These are phyloP conservation scores for Zalophus californianus DNA, from an alignment of 2,797 vertebrate genomes.

Conservation along the genomic window DNA sequence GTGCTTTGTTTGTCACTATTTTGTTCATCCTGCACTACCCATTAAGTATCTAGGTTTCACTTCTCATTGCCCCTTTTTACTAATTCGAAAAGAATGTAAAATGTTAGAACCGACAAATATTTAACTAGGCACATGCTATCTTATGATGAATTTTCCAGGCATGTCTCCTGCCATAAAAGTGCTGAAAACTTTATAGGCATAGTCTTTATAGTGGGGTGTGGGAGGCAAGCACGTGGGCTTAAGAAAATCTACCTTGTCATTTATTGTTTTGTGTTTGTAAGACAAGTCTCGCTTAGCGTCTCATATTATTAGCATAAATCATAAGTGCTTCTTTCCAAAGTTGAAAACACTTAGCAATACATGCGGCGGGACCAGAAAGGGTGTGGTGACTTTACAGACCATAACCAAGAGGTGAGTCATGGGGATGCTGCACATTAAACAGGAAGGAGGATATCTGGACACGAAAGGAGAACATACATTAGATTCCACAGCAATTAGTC, in stretches of 20 bases:
- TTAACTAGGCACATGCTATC: not conserved
- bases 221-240: not conserved
- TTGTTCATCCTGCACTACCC: not conserved
- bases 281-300: not conserved
- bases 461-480: not conserved
- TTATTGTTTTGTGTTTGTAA: not conserved
- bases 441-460: not conserved
- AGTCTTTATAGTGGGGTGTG: not conserved
- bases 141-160: not conserved
- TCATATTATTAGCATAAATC: slow-evolving; percentile 7
- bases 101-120: not conserved
- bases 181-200: not conserved
- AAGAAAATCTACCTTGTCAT: not conserved
- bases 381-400: not conserved
- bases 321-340: not conserved
- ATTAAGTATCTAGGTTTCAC: not conserved
- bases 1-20: not conserved
- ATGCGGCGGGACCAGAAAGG: not conserved
- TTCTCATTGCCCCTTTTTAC: slow-evolving; percentile 34
- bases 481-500: slow-evolving; percentile 53
- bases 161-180: not conserved
- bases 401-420: not conserved
- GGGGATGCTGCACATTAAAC: not conserved
- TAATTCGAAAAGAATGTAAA: slow-evolving; percentile 42
- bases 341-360: not conserved